Evolutionary conservation across 2,113 vertebrate species (phyloP), one percentile per base, ranked within the genome.

Genomic region (Labeo rohita): DNA sequence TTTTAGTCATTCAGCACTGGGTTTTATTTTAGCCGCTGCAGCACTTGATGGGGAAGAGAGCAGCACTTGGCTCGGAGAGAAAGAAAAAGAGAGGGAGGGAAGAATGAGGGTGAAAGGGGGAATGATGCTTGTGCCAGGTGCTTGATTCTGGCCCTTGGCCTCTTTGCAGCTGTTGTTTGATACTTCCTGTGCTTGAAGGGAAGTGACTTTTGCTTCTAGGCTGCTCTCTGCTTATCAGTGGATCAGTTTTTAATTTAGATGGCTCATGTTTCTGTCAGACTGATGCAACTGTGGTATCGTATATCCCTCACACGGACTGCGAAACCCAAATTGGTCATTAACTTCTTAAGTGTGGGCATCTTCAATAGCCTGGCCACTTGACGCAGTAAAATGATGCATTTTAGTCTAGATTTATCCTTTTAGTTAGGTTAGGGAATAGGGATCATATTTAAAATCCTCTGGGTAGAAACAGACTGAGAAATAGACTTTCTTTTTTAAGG

Each of bases 1-100:
- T 91, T 95, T 94, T 93, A 93, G 92, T 85, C 43, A 89, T 92
- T 91, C 61, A 80, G 89, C 91, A 90, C 91, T 88, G 79, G 79
- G 85, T 90, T 94, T 93, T 93, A 90, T 92, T 94, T 93, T 92
- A 93, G 92, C 87, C 8, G 18, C 8, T 12, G 54, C 34, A 89
- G 80, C 89, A 87, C 90, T 90, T 92, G 89, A 91, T 85, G 88
- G 90, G 54, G 84, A 52, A 89, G 88, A 88, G 76, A 89, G 39
- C 36, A 83, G 63, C 85, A 61, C 70, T 59, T 28, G 59, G 86
- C 18, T 84, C 88, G 87, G 83, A 83, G 45, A 82, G 80, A 65
- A 66, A 50, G 39, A 28, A 63, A 78, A 72, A 73, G 87, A 77
- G 21, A 84, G 82, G 84, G 83, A 88, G 86, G 61, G 65, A 82